Evolutionary conservation across 2,888 invertebrate species (phyloP).

Genomic region (Dynastes maya): DNA sequence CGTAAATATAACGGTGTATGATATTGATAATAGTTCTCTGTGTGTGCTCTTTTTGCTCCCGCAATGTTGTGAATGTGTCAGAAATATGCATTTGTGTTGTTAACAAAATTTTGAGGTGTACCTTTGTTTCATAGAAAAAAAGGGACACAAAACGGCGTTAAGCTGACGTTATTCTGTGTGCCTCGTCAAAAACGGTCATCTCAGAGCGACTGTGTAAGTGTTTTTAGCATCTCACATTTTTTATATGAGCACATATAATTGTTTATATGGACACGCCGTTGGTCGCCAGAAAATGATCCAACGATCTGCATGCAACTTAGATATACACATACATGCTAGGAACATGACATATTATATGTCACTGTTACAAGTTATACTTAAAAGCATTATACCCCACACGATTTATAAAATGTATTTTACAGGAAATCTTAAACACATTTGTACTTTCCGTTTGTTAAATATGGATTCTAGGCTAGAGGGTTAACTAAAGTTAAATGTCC

Average conservation of each 20-base stretch:
- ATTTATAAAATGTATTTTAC: slow-evolving; percentile 48
- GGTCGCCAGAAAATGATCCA: neutral
- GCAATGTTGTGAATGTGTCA: slow-evolving; percentile 31
- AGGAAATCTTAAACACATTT: slow-evolving; percentile 48
- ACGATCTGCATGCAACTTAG: neutral
- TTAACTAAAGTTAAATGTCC: slow-evolving; percentile 57
- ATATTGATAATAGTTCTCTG: slow-evolving; percentile 2
- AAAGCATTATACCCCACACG: neutral
- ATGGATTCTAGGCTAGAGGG: slow-evolving; percentile 56
- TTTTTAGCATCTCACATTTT: slow-evolving; percentile 8
- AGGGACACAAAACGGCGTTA: slow-evolving; percentile 60
- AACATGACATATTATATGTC: no score
- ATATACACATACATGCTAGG: neutral
- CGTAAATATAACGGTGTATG: slow-evolving; percentile 43
- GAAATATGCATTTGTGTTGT: neutral
- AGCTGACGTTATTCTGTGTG: slow-evolving; percentile 76
- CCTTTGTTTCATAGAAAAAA: slow-evolving; percentile 2
- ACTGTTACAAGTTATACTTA: no score
- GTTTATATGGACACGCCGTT: neutral
- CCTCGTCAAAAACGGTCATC: slow-evolving; percentile 76
- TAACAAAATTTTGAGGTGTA: neutral
- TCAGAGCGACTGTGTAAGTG: slow-evolving; percentile 74
- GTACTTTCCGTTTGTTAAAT: slow-evolving; percentile 42
- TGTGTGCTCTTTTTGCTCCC: slow-evolving; percentile 1
- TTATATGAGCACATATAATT: neutral